Conservation (phyloP, 2,888 invertebrate genomes). For the Calliscelio sp. region DNA sequence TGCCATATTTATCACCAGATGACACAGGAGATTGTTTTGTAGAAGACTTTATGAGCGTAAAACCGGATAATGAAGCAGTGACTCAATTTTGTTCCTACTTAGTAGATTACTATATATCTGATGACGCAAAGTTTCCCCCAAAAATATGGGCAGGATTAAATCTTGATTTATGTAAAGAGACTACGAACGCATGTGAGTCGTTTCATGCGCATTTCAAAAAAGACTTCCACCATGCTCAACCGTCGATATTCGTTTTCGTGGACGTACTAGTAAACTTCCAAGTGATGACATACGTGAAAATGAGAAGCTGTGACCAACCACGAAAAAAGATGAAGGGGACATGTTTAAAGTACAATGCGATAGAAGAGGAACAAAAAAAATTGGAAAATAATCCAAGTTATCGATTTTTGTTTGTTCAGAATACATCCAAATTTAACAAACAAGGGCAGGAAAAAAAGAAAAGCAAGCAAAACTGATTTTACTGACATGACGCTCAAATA, state of each 20-base stretch:
- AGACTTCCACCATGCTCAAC: background rate
- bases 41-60: slow-evolving; percentile 19
- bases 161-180: background rate
- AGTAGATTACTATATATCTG: background rate
- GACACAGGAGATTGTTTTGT: slow-evolving; percentile 28
- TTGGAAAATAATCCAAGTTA: too few species aligned
- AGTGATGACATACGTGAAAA: background rate
- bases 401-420: too few species aligned
- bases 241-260: background rate
- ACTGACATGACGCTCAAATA: too few species aligned
- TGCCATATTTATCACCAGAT: slow-evolving; percentile 11
- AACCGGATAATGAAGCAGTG: background rate
- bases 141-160: background rate
- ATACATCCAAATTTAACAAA: too few species aligned
- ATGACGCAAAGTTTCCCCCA: background rate
- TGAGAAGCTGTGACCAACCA: background rate
- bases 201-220: background rate
- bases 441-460: too few species aligned
- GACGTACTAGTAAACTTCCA: background rate
- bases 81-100: background rate
- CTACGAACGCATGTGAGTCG: background rate
- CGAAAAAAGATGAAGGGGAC: too few species aligned
- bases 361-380: too few species aligned
- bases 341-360: background rate
- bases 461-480: too few species aligned